Percentiles rank a stretch among this genome's conserved stretches.
Conservation (phyloP, 2,113 vertebrate species). For the Natator depressus region DNA sequence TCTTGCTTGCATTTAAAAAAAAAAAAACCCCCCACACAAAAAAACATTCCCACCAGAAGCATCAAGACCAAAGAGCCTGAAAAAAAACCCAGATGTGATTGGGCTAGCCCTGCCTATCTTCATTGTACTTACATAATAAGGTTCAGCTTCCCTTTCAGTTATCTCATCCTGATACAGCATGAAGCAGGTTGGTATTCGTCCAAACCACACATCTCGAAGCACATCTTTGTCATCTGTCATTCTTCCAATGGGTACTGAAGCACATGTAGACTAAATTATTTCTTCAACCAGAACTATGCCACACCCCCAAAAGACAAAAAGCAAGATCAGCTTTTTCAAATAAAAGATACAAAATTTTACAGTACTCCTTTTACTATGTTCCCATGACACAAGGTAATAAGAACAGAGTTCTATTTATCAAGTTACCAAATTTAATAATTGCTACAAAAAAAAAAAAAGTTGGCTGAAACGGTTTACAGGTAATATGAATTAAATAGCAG, state of each 20-base stretch:
- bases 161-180: conserved; percentile 94
- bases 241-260: conserved; percentile 80
- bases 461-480: not conserved
- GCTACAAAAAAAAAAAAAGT: fast-evolving
- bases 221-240: conserved; percentile 99
- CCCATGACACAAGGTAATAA: fast-evolving
- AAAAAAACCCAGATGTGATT: fast-evolving
- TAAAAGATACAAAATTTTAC: not conserved
- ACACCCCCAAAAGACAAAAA: not conserved
- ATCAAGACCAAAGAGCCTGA: not conserved
- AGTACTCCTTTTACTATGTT: fast-evolving
- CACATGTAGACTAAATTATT: conserved; percentile 85
- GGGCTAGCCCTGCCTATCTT: not conserved
- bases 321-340: not conserved
- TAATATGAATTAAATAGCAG: not conserved
- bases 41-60: not conserved
- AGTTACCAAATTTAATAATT: fast-evolving
- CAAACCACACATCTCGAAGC: conserved; percentile 97
- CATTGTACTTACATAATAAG: conserved; percentile 91
- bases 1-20: not conserved
- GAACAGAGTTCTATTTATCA: not conserved
- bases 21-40: not conserved
- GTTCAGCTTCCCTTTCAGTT: conserved; percentile 95
- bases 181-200: conserved; percentile 96
- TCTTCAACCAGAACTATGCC: conserved; percentile 58